Base-by-base conservation (phyloP, 2,113 vertebrate species). In the Spizaetus ornatus region DNA sequence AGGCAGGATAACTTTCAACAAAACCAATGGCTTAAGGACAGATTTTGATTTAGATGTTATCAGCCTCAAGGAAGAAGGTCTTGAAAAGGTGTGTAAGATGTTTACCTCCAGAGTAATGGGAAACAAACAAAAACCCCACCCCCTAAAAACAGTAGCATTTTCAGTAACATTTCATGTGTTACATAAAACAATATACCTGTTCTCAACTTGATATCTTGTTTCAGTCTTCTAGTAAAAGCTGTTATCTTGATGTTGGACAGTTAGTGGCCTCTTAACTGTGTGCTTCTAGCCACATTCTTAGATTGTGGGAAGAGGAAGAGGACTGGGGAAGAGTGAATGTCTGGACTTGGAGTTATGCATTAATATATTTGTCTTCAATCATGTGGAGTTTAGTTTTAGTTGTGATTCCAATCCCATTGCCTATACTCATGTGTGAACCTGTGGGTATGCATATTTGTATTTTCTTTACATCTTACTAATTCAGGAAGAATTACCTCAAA, bases 41-140 rank as follows among this genome's bases (percentile, higher is more conserved):
- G 99, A 99, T 98, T 99, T 99, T 97, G 99, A 99, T 98, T 99
- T 99, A 86, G 99, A 99, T 97, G 99, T 99, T 93, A 99, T 99
- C 97, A 99, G 99, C 94, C 98, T 99, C 88, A 99, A 99, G 81
- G 99, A 99, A 96, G 99, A 99, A 97, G 99, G 99, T 50, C 98
- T 99, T 80, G 99, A 99, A 98, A 99, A 99, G 99, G 99, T 99
- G 94, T 61, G 82, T 97, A 67, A 82, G 20, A 66, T 34, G 45
- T 91, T 88, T 83, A 32, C 21, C 63, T 94, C 59, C 76, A 87
- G 70, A 91, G 36, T 92, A 17, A 42, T 63, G n/a, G 32, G 25
- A 88, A 83, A 48, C 27, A 78, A 93, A 78, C 32, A 14, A 58
- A 90, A 91, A 32, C 1, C 6, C 22, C 16, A 32, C 1, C 21